Evolutionary conservation across 2,888 invertebrate species (phyloP).

Genomic region (Thymelicus acteon): DNA sequence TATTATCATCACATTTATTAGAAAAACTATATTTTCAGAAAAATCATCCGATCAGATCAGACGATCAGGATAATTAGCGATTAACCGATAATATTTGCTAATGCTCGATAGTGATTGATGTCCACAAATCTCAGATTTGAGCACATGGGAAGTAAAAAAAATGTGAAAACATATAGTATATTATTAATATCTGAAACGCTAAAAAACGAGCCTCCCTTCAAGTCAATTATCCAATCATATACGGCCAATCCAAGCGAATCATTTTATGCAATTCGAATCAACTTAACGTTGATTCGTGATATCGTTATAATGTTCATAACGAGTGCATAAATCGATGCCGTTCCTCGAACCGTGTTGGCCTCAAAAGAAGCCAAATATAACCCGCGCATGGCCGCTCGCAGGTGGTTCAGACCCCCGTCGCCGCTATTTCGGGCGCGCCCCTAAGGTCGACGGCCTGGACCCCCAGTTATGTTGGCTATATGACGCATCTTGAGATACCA

Average conservation of each 20-base stretch:
- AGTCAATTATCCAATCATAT: not conserved
- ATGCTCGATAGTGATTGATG: no score
- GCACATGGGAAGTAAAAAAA: no score
- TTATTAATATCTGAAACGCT: no score
- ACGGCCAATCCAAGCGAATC: not conserved
- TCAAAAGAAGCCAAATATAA: constrained; percentile 31
- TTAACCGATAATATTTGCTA: no score
- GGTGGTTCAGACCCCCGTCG: constrained; percentile 55
- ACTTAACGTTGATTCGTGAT: not conserved
- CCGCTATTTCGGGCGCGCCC: constrained; percentile 62
- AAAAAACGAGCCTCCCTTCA: not conserved
- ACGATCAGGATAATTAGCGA: no score
- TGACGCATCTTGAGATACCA: constrained; percentile 12
- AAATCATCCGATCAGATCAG: no score
- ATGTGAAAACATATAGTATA: no score
- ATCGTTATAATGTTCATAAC: constrained; percentile 10
- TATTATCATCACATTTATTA: no score
- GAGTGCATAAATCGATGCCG: constrained; percentile 14
- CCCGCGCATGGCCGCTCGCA: constrained; percentile 16
- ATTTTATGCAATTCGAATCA: not conserved
- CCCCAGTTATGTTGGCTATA: constrained; percentile 37
- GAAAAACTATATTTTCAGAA: no score
- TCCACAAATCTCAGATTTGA: no score
- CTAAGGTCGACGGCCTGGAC: constrained; percentile 58
- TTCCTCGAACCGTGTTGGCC: constrained; percentile 12